Conservation (phyloP, 35 echinoderm and acorn worm species). For the Diadema setosum region DNA sequence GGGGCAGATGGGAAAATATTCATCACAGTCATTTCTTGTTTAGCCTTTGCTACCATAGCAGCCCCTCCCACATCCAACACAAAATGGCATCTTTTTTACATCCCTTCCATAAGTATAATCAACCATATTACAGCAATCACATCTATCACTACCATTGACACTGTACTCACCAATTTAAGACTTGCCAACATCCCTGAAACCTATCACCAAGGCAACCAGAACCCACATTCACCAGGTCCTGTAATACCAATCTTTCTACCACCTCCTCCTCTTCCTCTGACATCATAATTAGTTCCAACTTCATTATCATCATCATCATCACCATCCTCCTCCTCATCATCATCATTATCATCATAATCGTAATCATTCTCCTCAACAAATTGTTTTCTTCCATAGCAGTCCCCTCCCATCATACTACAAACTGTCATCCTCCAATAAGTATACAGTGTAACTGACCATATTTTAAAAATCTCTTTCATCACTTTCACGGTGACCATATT, state of each 20-base stretch:
- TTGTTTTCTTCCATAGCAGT: too few species aligned
- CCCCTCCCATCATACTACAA: neutral
- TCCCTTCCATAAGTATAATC: neutral
- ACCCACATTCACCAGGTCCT: neutral
- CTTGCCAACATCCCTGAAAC: neutral
- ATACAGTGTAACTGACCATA: too few species aligned
- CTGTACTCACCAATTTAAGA: neutral
- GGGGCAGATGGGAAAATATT: too few species aligned
- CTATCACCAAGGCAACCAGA: neutral
- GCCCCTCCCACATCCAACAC: too few species aligned
- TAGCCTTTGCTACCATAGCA: too few species aligned
- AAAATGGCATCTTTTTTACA: neutral
- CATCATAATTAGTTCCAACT: neutral
- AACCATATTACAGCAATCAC: neutral
- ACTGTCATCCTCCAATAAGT: too few species aligned
- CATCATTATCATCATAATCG: neutral
- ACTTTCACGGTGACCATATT: too few species aligned
- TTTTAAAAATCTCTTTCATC: too few species aligned
- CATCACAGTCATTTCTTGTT: too few species aligned
- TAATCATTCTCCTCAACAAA: neutral
- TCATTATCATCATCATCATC: neutral
- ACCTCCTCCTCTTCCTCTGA: neutral
- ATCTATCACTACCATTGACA: neutral
- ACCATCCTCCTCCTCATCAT: neutral
- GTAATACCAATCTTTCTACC: neutral